Conservation (phyloP, 2,888 invertebrate species). For the Phengaris alcon region DNA sequence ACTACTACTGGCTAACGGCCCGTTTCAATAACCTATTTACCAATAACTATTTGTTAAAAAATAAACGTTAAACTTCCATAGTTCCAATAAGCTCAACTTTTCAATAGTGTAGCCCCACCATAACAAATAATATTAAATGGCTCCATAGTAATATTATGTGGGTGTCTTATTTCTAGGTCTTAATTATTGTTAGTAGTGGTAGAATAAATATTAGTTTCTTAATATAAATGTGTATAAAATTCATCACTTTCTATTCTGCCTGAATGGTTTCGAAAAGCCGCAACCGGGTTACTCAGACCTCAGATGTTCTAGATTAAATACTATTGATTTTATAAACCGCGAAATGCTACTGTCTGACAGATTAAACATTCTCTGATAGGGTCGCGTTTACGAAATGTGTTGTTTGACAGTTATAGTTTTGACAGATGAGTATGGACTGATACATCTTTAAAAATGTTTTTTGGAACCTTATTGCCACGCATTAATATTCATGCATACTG, state of each 20-base stretch:
- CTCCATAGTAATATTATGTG: neutral
- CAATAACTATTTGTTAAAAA: too few relatives aligned
- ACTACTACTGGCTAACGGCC: too few relatives aligned
- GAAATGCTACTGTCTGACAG: constrained; percentile 7
- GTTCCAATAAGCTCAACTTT: neutral
- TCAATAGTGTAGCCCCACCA: neutral
- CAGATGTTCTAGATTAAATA: constrained; percentile 28
- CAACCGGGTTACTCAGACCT: constrained; percentile 30
- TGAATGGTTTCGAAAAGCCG: constrained; percentile 28
- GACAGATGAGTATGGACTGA: too few relatives aligned
- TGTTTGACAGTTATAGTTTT: too few relatives aligned
- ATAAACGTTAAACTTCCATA: too few relatives aligned
- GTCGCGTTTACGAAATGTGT: too few relatives aligned
- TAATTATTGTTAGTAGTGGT: constrained; percentile 2
- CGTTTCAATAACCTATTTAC: too few relatives aligned
- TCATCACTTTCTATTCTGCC: constrained; percentile 30
- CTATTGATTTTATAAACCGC: constrained; percentile 20
- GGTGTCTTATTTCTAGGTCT: neutral
- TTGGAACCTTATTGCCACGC: too few relatives aligned
- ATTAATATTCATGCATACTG: too few relatives aligned
- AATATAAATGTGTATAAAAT: constrained; percentile 11
- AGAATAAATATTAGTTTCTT: constrained; percentile 10
- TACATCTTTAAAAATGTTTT: too few relatives aligned
- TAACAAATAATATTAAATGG: neutral
- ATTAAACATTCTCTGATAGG: neutral